Conservation (phyloP, 37 sponge, comb jelly and placozoan genomes). For the Sycon ciliatum region DNA sequence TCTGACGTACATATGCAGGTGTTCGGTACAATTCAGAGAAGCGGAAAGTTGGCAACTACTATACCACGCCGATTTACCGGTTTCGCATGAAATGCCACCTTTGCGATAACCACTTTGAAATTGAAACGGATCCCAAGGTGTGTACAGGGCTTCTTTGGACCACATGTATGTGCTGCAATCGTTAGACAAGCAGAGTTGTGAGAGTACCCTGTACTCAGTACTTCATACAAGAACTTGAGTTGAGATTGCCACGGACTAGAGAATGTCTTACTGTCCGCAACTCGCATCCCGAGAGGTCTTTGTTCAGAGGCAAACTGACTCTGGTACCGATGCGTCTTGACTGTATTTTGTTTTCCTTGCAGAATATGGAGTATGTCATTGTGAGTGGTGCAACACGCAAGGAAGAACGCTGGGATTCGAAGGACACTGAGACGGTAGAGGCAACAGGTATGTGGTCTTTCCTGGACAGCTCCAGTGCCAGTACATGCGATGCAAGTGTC, state of each 20-base stretch:
- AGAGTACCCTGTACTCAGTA: neutral
- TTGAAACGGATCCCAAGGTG: slow-evolving; percentile 93
- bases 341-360: neutral
- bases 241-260: neutral
- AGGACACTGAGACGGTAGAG: slow-evolving; percentile 64
- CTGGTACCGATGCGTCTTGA: neutral
- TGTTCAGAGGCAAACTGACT: neutral
- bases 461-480: too few species aligned
- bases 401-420: slow-evolving; percentile 65
- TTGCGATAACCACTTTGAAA: slow-evolving; percentile 94
- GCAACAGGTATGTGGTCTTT: slow-evolving; percentile 36
- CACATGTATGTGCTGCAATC: neutral
- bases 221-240: neutral
- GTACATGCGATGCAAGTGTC: too few species aligned
- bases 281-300: neutral
- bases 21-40: slow-evolving; percentile 98
- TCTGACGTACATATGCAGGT: too few species aligned
- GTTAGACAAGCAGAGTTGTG: neutral
- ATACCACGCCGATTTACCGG: slow-evolving; percentile 91
- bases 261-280: neutral
- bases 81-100: slow-evolving; percentile 99
- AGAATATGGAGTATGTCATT: slow-evolving; percentile 83
- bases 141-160: neutral
- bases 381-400: slow-evolving; percentile 76
- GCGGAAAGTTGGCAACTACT: slow-evolving; percentile 77